Evolutionary conservation across 2,797 vertebrate species (phyloP), one percentile per base, ranked within the genome.

Genomic region (Hoplostethus mediterraneus): DNA sequence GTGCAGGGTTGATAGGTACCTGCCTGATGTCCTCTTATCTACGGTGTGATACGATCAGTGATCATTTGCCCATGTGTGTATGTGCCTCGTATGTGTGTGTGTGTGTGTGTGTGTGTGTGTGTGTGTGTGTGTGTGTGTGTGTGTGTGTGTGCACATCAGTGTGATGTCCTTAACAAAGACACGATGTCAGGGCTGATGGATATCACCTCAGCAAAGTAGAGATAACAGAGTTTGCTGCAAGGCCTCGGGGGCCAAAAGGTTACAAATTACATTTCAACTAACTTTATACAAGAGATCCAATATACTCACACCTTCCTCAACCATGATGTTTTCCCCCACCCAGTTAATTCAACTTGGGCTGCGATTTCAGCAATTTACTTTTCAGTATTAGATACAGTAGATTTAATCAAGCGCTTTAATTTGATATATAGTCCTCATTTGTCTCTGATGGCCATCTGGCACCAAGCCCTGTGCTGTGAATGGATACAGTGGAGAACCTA

Each of bases 401-500:
- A 36, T 77, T 71, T 77, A 40, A 81, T 76, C 30, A 56, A 54
- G 40, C n/a, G 38, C 68, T 76, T 78, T 73, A 38, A 83, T 77
- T 67, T 80, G 61, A 73, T 71, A 70, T 44, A 81, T 36, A 69
- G 67, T 51, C 68, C 63, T 82, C 30, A 59, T 77, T 80, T 75
- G 44, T 69, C 73, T 80, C 33, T 66, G 52, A 58, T 71, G 65
- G 52, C 55, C 31, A 13, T 60, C 71, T 68, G 52, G 62, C 65
- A 64, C 14, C 5, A 9, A 54, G 45, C 58, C 49, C 21, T 66
- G 21, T 16, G 33, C 30, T 47, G 60, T 63, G 47, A 77, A 8
- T 17, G 17, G 48, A 79, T 70, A 66, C 61, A 1, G 0, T 44
- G 45, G 58, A 36, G 42, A 47, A 9, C 25, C 45, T 53, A 8